Percentiles rank a stretch among this genome's conserved stretches.
Evolutionary conservation across 1,140 invertebrate species (phyloP).

Genomic region (Hylaeus anthracinus): DNA sequence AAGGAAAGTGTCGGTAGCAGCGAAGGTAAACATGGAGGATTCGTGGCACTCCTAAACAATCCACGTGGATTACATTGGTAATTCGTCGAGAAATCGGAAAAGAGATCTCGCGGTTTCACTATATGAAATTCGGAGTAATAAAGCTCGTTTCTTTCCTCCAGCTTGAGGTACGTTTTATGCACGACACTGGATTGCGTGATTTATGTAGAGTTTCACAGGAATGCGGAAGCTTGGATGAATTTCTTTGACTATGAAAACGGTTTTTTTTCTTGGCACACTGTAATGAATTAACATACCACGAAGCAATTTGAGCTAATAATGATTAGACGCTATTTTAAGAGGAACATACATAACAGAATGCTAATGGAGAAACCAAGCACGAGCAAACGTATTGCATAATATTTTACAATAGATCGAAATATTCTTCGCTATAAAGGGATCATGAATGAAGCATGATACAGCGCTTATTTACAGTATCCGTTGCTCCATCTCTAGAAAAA

Average conservation of each 20-base stretch:
- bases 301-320: slow-evolving; percentile 7
- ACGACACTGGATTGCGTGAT: slow-evolving; percentile 1
- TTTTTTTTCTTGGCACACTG: background rate
- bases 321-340: background rate
- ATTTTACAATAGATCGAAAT: background rate
- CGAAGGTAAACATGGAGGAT: background rate
- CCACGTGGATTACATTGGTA: background rate
- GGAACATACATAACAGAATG: background rate
- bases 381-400: background rate
- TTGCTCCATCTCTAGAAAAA: background rate
- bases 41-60: too few species aligned
- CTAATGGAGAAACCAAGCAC: background rate
- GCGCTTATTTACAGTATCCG: too few species aligned
- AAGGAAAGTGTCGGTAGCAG: background rate
- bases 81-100: slow-evolving; percentile 14
- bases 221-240: slow-evolving; percentile 15
- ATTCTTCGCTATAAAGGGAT: background rate
- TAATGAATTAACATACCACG: background rate
- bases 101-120: background rate
- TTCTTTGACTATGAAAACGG: background rate
- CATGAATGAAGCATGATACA: background rate
- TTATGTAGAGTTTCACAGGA: slow-evolving; percentile 13
- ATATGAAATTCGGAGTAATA: slow-evolving; percentile 1
- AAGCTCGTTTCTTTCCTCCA: background rate
- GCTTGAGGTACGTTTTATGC: background rate